Percentiles rank a stretch among this genome's conserved stretches.
phyloP scores from a whole-genome alignment of 92 coral and sea anemone genomes.

The Umimayanthus chanpuru region DNA sequence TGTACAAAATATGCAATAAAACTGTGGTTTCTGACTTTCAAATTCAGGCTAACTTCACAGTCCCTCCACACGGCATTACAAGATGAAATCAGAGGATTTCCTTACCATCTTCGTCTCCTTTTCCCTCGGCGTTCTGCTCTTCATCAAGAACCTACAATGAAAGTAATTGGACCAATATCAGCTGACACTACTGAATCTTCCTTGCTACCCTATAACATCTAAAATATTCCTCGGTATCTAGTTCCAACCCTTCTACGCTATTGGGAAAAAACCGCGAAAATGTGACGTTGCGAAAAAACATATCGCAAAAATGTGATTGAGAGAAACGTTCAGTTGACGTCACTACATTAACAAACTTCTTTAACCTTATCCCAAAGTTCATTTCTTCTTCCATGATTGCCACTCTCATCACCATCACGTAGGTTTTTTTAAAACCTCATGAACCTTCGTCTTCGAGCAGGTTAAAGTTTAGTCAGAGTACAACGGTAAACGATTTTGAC shows the following conservation, averaged over 20 bases:
- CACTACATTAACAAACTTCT: too few species aligned
- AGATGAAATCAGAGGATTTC: neutral
- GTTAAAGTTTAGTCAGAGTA: too few species aligned
- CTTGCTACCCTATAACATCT: neutral
- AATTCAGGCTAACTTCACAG: neutral
- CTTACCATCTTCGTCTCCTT: slow-evolving; percentile 22
- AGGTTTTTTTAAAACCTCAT: too few species aligned
- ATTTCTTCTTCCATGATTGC: too few species aligned
- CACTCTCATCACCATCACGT: too few species aligned
- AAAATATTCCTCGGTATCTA: too few species aligned
- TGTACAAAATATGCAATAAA: neutral
- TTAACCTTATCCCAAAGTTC: too few species aligned
- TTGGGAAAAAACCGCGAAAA: too few species aligned
- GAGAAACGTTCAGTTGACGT: too few species aligned
- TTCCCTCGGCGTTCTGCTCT: neutral
- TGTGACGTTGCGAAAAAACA: neutral
- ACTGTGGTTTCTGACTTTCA: neutral
- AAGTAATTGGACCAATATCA: neutral
- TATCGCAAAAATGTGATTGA: neutral
- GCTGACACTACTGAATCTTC: neutral
- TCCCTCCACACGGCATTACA: neutral
- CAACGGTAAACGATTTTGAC: too few species aligned
- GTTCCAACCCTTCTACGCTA: too few species aligned
- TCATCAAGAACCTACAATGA: slow-evolving; percentile 8
- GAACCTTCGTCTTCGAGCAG: too few species aligned